Conservation (phyloP, 1,140 invertebrate species). For the Drosophila guanche region DNA sequence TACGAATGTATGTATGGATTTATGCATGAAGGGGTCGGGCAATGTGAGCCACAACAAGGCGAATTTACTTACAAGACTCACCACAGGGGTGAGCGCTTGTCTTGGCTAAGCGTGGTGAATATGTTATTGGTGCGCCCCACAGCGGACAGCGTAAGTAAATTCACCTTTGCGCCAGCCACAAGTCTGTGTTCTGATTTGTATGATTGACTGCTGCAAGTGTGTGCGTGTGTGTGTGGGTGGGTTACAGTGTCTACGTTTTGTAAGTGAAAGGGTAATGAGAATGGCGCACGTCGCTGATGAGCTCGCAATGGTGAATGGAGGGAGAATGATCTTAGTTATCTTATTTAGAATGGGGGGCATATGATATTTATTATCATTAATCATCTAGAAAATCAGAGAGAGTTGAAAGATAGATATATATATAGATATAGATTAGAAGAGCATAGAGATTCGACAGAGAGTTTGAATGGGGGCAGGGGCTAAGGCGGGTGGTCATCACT, state of each 20-base stretch:
- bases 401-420: conserved; percentile 70
- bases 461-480: conserved; percentile 33
- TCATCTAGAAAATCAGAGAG: conserved; percentile 83
- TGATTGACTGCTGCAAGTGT: conserved; percentile 58
- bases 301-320: conserved; percentile 51
- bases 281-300: conserved; percentile 45
- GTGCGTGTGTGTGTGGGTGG: conserved; percentile 23
- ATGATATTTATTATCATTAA: conserved; percentile 81
- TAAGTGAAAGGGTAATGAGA: conserved; percentile 34
- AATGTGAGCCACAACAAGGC: conserved; percentile 20
- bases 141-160: too few species aligned
- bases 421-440: conserved; percentile 79
- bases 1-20: background rate
- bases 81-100: too few species aligned
- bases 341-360: conserved; percentile 51
- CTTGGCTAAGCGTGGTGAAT: too few species aligned
- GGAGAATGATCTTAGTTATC: conserved; percentile 46
- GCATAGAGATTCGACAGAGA: conserved; percentile 69
- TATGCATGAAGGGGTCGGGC: conserved; percentile 49
- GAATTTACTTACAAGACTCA: too few species aligned
- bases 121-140: too few species aligned
- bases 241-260: conserved; percentile 4
- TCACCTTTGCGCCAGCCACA: too few species aligned
- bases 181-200: conserved; percentile 30
- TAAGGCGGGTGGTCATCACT: too few species aligned